phyloP scores from a whole-genome alignment of 1,140 invertebrate genomes.

The Pteromalus puparum region DNA sequence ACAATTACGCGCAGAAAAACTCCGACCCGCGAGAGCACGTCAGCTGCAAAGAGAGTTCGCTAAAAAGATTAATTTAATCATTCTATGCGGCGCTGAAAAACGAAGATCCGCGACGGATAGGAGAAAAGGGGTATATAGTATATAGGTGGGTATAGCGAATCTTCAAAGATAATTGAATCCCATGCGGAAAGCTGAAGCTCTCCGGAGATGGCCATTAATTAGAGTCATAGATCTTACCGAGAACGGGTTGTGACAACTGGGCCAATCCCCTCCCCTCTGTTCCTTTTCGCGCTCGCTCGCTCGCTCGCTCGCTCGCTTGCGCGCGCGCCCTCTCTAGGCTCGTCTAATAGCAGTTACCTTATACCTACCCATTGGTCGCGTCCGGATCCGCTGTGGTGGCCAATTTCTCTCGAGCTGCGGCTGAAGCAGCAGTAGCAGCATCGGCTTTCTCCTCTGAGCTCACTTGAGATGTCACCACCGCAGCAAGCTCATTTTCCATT shows the following conservation, averaged over 20 bases:
- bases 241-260: slow-evolving; percentile 63
- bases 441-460: neutral
- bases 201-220: slow-evolving; percentile 68
- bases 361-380: neutral
- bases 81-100: neutral
- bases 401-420: neutral
- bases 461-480: neutral
- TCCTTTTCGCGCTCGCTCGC: slow-evolving; percentile 53
- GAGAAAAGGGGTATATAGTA: neutral
- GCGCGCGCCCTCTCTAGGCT: slow-evolving; percentile 47
- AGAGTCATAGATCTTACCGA: slow-evolving; percentile 65
- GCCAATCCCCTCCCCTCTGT: slow-evolving; percentile 57
- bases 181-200: slow-evolving; percentile 63
- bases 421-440: neutral
- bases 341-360: neutral
- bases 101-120: neutral
- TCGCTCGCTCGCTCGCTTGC: too few species aligned
- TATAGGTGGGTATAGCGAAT: slow-evolving; percentile 13
- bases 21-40: neutral
- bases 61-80: neutral
- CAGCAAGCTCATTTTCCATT: neutral
- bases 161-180: slow-evolving; percentile 67
- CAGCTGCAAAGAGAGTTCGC: neutral
- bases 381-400: neutral
- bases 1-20: neutral